Conservation (phyloP, 2,888 invertebrate species). For the Troglohyphantes excavatus region DNA sequence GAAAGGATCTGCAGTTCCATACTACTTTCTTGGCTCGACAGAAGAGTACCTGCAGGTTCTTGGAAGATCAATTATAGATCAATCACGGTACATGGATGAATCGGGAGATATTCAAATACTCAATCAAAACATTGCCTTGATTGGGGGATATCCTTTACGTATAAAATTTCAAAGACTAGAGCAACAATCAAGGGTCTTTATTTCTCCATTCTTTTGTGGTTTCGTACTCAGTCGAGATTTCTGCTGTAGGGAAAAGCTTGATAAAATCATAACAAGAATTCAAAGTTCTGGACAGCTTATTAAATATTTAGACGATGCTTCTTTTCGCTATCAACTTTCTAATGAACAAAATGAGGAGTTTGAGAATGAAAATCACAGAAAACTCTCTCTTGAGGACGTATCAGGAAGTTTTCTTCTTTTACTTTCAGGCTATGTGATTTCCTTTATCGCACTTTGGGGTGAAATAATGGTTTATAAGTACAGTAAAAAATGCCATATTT, state of each 20-base stretch:
- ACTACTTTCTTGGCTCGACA: background rate
- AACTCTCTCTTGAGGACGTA: background rate
- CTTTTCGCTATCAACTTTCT: background rate
- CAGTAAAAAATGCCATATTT: no score
- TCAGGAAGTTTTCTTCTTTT: background rate
- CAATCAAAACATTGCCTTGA: background rate
- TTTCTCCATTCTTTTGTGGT: background rate
- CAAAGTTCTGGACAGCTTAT: background rate
- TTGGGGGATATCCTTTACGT: background rate
- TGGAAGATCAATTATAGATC: background rate
- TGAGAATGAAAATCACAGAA: background rate
- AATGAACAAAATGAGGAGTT: background rate
- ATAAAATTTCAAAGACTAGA: background rate
- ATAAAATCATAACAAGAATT: background rate
- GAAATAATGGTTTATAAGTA: background rate
- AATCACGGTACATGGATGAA: background rate
- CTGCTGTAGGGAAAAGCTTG: background rate
- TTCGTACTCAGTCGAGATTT: background rate
- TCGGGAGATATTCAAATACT: background rate
- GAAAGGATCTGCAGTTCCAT: background rate
- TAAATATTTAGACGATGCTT: background rate
- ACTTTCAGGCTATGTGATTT: background rate
- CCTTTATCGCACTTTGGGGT: background rate
- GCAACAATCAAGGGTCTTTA: background rate
- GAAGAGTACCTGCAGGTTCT: background rate